These are phyloP conservation scores for Paraescarpia echinospica DNA, from an alignment of 1,140 invertebrate genomes.

Conservation along the genomic window DNA sequence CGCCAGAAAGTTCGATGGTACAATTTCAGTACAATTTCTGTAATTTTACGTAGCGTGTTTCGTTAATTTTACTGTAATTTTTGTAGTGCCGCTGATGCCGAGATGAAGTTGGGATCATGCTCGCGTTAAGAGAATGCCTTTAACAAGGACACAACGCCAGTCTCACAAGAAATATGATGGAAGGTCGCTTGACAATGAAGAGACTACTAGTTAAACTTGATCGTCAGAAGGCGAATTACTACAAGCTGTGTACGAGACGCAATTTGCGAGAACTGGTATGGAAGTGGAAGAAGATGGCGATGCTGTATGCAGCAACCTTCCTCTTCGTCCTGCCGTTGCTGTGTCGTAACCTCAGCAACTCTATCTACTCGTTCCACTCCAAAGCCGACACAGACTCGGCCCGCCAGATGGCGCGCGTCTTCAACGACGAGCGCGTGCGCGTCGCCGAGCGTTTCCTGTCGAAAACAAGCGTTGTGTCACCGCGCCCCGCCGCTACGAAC, in stretches of 20 bases:
- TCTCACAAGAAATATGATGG: neutral
- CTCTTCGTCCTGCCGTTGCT: slow-evolving; percentile 31
- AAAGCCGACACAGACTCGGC: neutral
- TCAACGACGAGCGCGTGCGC: slow-evolving; percentile 32
- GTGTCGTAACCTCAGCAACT: slow-evolving; percentile 22
- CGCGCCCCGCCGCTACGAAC: neutral
- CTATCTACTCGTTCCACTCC: slow-evolving; percentile 22
- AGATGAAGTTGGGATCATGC: neutral
- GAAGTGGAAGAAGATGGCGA: neutral
- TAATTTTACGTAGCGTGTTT: neutral
- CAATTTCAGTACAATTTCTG: neutral
- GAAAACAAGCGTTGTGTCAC: neutral
- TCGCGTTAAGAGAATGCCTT: neutral
- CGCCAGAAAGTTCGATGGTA: neutral
- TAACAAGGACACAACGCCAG: neutral
- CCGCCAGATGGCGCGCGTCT: slow-evolving; percentile 16
- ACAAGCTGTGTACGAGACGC: neutral
- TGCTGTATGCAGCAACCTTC: slow-evolving; percentile 28
- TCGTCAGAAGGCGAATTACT: neutral
- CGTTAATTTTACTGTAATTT: neutral
- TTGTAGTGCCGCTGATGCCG: neutral
- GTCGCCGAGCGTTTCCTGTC: slow-evolving; percentile 6
- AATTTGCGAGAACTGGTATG: neutral
- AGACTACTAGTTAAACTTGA: neutral
- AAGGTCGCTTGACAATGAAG: neutral